Percentiles rank a stretch among this genome's conserved stretches.
Conservation (phyloP, 92 coral and sea anemone species). For the Palythoa heliodiscus region DNA sequence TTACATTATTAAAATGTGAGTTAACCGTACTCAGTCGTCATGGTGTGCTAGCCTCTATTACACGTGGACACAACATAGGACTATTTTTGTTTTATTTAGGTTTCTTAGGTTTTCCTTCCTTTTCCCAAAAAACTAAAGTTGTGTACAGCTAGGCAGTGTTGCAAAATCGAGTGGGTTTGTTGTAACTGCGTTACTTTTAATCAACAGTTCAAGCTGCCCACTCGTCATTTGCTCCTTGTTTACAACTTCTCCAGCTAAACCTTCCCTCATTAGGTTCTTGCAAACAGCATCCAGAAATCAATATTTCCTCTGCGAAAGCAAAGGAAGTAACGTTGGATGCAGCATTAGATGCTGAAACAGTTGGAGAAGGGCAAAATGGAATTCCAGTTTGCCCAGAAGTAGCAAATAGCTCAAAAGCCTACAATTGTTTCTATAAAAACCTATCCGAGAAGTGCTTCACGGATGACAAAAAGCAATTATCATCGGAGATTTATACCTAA, state of each 20-base stretch:
- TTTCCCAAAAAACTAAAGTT: constrained; percentile 7
- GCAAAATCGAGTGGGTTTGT: constrained; percentile 21
- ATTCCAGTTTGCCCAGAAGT: not conserved
- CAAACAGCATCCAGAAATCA: not conserved
- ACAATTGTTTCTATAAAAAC: constrained; percentile 33
- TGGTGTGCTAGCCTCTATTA: too few species aligned
- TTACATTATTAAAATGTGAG: too few species aligned
- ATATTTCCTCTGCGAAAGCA: not conserved
- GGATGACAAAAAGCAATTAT: constrained; percentile 22
- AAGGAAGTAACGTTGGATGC: not conserved
- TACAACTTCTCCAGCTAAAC: constrained; percentile 2
- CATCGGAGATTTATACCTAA: constrained; percentile 42
- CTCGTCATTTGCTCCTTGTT: constrained; percentile 21
- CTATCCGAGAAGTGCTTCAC: constrained; percentile 35
- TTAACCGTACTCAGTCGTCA: too few species aligned
- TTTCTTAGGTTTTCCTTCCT: constrained; percentile 12
- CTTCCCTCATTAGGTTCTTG: constrained; percentile 27
- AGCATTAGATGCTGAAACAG: not conserved
- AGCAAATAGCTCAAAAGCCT: not conserved
- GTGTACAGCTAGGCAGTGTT: constrained; percentile 38
- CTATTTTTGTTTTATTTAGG: not conserved
- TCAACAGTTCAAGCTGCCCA: constrained; percentile 17
- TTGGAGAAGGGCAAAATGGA: not conserved
- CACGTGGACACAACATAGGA: too few species aligned
- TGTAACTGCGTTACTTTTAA: constrained; percentile 23